These are phyloP conservation scores for Perodicticus potto DNA, from an alignment of 2,797 vertebrate genomes.

Conservation along the genomic window DNA sequence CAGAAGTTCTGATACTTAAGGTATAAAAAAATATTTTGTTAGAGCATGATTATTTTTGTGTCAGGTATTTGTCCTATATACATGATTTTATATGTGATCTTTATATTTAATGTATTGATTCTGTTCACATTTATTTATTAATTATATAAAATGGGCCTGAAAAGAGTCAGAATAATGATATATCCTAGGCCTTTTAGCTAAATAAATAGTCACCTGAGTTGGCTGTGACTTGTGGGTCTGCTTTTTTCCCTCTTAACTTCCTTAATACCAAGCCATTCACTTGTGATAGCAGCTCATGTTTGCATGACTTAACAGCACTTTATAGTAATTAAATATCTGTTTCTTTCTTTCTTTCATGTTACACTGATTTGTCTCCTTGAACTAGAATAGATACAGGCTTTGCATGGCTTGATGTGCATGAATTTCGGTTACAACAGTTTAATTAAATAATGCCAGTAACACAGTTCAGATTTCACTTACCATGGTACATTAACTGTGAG, in stretches of 20 bases:
- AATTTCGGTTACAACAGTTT: neutral
- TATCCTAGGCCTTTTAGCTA: conserved; percentile 10
- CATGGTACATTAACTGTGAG: neutral
- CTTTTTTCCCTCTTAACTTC: conserved; percentile 35
- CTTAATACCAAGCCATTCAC: neutral
- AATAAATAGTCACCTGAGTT: neutral
- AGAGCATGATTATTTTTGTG: conserved; percentile 24
- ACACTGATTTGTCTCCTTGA: neutral
- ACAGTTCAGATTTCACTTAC: neutral
- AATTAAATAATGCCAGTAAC: neutral
- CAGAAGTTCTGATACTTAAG: neutral
- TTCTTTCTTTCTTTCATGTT: neutral
- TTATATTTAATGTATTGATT: conserved; percentile 27
- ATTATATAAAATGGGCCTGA: conserved; percentile 16
- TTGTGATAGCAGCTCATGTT: neutral
- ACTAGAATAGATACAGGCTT: neutral
- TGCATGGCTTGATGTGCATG: neutral
- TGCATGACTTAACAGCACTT: neutral
- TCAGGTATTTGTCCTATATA: conserved; percentile 30
- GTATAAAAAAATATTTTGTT: conserved; percentile 31
- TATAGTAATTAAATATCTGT: neutral
- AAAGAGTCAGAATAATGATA: neutral
- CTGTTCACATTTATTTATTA: conserved; percentile 31
- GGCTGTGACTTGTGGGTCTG: neutral
- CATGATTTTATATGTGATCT: conserved; percentile 29